phyloP scores from a whole-genome alignment of 1,140 invertebrate species.

The Pemphigus obesinymphae region DNA sequence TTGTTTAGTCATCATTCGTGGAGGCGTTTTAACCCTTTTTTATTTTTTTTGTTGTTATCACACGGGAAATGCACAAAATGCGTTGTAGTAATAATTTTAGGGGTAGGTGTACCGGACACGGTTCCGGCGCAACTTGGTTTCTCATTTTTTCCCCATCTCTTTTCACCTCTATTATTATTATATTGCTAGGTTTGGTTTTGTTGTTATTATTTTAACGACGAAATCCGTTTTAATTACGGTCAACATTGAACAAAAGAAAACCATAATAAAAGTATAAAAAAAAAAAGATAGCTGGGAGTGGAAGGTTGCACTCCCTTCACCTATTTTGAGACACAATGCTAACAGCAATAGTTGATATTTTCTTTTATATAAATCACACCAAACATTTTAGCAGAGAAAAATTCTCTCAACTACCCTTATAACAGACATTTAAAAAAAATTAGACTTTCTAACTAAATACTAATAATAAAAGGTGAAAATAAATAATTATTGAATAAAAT shows the following conservation, averaged over 20 bases:
- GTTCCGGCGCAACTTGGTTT: constrained; percentile 23
- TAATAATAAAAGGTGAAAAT: too few species aligned
- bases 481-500: too few species aligned
- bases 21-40: constrained; percentile 4
- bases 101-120: not conserved
- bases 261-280: constrained; percentile 29
- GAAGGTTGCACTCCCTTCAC: not conserved
- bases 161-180: constrained; percentile 33
- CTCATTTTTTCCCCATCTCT: constrained; percentile 11
- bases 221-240: constrained; percentile 35
- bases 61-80: constrained; percentile 12
- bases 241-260: constrained; percentile 13
- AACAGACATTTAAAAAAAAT: not conserved
- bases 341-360: constrained; percentile 9
- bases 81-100: constrained; percentile 14
- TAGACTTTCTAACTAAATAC: too few species aligned
- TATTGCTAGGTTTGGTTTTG: constrained; percentile 26
- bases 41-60: constrained; percentile 13
- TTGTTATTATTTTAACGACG: constrained; percentile 32
- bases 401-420: not conserved
- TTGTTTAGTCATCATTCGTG: constrained; percentile 10
- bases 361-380: constrained; percentile 7
- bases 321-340: constrained; percentile 18
- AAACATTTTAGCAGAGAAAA: not conserved
- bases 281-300: not conserved